These are phyloP conservation scores for Lochmaea capreae DNA, from an alignment of 2,888 invertebrate species.

Conservation along the genomic window DNA sequence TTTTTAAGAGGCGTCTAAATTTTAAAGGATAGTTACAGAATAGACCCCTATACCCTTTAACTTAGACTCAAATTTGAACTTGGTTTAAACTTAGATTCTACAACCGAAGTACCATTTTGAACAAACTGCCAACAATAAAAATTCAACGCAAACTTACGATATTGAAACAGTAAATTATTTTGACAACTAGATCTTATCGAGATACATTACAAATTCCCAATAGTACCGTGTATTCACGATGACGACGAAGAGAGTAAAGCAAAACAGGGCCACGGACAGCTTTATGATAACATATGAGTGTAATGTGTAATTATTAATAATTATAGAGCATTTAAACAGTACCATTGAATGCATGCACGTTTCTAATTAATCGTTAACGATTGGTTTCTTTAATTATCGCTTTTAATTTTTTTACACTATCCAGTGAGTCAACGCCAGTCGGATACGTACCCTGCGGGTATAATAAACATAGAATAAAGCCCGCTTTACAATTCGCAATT, in stretches of 20 bases:
- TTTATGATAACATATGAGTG: slow-evolving; percentile 40
- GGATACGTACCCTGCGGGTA: not conserved
- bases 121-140: too few species aligned
- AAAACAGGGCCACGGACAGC: slow-evolving; percentile 42
- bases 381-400: slow-evolving; percentile 26
- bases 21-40: too few species aligned
- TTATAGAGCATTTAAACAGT: slow-evolving; percentile 41
- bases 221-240: slow-evolving; percentile 21
- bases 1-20: too few species aligned
- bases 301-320: slow-evolving; percentile 43
- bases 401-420: slow-evolving; percentile 21
- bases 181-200: slow-evolving; percentile 32
- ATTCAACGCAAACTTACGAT: too few species aligned
- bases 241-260: slow-evolving; percentile 22
- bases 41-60: too few species aligned
- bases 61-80: too few species aligned
- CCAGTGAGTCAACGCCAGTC: slow-evolving; percentile 20
- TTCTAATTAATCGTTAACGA: slow-evolving; percentile 39
- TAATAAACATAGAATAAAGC: slow-evolving; percentile 11
- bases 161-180: not conserved
- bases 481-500: too few species aligned
- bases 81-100: too few species aligned
- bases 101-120: too few species aligned
- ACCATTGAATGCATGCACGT: slow-evolving; percentile 40
- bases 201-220: slow-evolving; percentile 34